phyloP scores from a whole-genome alignment of 2,113 vertebrate genomes.

The Symphodus melops region DNA sequence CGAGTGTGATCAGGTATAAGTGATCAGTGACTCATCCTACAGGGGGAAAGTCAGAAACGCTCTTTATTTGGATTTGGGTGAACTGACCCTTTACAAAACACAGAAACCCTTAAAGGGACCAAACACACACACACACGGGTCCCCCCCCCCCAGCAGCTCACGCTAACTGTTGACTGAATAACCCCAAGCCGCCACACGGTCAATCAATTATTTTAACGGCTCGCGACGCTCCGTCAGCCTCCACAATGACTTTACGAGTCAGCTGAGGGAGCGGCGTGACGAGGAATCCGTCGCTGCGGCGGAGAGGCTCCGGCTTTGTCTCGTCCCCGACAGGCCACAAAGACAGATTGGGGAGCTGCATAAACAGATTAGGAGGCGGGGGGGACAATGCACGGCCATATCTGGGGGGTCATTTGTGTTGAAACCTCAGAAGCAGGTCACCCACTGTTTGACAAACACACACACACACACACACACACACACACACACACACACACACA shows the following conservation, averaged over 20 bases:
- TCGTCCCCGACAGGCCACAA: slow-evolving; percentile 83
- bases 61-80: not conserved
- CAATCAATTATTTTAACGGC: slow-evolving; percentile 93
- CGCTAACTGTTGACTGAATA: slow-evolving; percentile 81
- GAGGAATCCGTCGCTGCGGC: slow-evolving; percentile 81
- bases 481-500: slow-evolving; percentile 18
- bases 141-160: not conserved
- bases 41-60: not conserved
- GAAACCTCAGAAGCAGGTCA: slow-evolving; percentile 78
- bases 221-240: slow-evolving; percentile 87
- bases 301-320: slow-evolving; percentile 89
- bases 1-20: too few species aligned
- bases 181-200: slow-evolving; percentile 81
- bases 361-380: slow-evolving; percentile 93
- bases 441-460: slow-evolving; percentile 60
- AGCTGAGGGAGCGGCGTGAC: slow-evolving; percentile 89
- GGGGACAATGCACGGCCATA: slow-evolving; percentile 89
- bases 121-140: slow-evolving; percentile 12
- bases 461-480: slow-evolving; percentile 23
- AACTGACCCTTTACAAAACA: not conserved
- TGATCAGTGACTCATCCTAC: too few species aligned
- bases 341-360: slow-evolving; percentile 94
- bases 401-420: slow-evolving; percentile 75
- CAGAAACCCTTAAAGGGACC: not conserved
- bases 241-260: slow-evolving; percentile 93